Percentiles rank a stretch among this genome's conserved stretches.
Evolutionary conservation across 92 coral and sea anemone species (phyloP).

Genomic region (Blastomussa wellsi): DNA sequence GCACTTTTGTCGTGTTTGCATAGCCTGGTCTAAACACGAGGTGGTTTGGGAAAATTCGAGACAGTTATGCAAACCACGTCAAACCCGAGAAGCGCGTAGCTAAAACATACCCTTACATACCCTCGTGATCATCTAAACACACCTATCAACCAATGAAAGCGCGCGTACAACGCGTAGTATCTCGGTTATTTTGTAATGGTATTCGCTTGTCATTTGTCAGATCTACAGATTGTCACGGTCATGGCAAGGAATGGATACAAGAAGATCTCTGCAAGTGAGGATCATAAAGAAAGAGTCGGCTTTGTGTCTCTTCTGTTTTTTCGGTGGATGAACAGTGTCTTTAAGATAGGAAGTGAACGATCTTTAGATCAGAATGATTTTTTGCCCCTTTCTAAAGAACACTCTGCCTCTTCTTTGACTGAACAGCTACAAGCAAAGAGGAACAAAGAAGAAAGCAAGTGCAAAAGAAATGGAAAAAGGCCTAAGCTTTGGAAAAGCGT

Average conservation of each 20-base stretch:
- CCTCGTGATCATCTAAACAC: too few relatives aligned
- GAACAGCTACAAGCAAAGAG: background rate
- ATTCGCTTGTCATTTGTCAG: background rate
- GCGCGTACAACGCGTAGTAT: too few relatives aligned
- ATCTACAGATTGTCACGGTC: background rate
- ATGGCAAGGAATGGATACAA: background rate
- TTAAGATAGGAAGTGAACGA: background rate
- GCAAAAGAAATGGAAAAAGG: background rate
- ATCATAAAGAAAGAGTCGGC: background rate
- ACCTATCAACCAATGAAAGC: too few relatives aligned
- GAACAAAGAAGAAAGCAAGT: background rate
- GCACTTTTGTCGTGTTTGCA: too few relatives aligned
- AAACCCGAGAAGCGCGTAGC: too few relatives aligned
- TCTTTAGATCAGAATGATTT: background rate
- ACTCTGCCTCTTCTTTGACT: background rate
- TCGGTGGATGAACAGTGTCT: background rate
- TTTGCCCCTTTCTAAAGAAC: background rate
- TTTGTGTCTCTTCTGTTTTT: background rate
- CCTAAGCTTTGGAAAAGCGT: slow-evolving; percentile 4
- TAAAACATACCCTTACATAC: too few relatives aligned
- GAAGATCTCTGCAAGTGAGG: background rate
- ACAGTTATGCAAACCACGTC: too few relatives aligned
- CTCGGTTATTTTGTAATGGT: too few relatives aligned
- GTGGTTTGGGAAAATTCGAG: too few relatives aligned
- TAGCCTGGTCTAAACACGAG: too few relatives aligned